These are phyloP conservation scores for Collichthys lucidus DNA, from an alignment of 2,113 vertebrate species.

Conservation along the genomic window DNA sequence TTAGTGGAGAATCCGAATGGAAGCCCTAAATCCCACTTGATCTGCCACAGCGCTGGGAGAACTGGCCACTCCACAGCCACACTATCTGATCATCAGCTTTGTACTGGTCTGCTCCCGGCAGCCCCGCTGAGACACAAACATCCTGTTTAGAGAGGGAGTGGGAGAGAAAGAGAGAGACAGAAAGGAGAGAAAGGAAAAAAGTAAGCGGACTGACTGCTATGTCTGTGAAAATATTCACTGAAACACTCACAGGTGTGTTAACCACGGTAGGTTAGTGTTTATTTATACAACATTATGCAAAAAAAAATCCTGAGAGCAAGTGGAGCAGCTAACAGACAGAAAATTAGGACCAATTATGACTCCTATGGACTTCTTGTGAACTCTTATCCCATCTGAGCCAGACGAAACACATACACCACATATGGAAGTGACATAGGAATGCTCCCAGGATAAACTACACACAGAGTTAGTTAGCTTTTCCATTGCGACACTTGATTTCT, in stretches of 20 bases:
- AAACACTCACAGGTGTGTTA: background rate
- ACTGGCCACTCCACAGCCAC: slow-evolving; percentile 61
- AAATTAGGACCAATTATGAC: slow-evolving; percentile 43
- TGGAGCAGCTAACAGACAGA: slow-evolving; percentile 19
- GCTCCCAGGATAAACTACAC: background rate
- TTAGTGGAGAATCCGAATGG: slow-evolving; percentile 65
- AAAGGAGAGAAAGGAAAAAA: slow-evolving; percentile 22
- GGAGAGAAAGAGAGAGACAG: slow-evolving; percentile 35
- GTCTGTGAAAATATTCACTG: background rate
- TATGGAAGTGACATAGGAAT: background rate
- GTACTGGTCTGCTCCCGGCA: slow-evolving; percentile 61
- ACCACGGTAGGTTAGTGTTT: background rate
- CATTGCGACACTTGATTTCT: background rate
- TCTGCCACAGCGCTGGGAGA: slow-evolving; percentile 71
- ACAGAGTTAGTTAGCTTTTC: background rate
- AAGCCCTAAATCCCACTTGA: slow-evolving; percentile 80
- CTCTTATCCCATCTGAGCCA: slow-evolving; percentile 8
- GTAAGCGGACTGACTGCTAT: background rate
- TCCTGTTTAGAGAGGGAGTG: slow-evolving; percentile 81
- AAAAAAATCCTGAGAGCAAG: slow-evolving; percentile 14
- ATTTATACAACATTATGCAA: background rate
- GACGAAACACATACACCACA: background rate
- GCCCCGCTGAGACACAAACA: slow-evolving; percentile 80
- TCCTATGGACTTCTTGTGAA: slow-evolving; percentile 4
- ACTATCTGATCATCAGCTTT: slow-evolving; percentile 82